Conservation (phyloP, 2,113 vertebrate species). For the Pavo muticus region DNA sequence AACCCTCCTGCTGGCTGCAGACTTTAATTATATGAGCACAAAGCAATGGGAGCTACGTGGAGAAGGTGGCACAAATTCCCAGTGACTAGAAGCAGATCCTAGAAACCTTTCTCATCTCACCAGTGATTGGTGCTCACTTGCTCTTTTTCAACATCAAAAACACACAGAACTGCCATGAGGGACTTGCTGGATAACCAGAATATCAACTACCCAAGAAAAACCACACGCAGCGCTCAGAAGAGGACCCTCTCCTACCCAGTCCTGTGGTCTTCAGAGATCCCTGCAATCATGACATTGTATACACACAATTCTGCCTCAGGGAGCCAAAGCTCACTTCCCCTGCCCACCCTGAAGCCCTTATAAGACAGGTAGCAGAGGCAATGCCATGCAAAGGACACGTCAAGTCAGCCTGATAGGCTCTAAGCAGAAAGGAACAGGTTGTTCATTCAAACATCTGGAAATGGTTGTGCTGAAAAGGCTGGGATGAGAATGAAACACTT, state of each 20-base stretch:
- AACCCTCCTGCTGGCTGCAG: background rate
- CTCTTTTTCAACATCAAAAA: background rate
- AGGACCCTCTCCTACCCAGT: background rate
- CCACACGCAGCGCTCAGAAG: background rate
- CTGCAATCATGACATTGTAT: fast-evolving
- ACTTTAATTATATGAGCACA: background rate
- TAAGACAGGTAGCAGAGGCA: background rate
- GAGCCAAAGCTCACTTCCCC: background rate
- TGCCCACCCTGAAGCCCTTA: background rate
- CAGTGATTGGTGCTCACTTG: fast-evolving
- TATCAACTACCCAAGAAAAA: background rate
- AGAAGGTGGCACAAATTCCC: background rate
- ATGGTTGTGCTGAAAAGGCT: background rate
- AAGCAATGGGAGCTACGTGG: background rate
- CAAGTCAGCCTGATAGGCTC: background rate
- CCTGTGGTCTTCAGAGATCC: background rate
- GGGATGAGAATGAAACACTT: background rate
- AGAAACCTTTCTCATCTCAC: background rate
- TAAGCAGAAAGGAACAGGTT: background rate
- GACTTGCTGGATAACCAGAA: background rate
- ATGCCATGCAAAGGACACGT: background rate
- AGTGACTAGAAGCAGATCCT: background rate
- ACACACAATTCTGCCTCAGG: background rate
- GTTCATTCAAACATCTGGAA: background rate
- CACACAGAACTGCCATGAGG: background rate